Base-by-base conservation (phyloP, 2,113 vertebrate species). In the Halichoeres trimaculatus region DNA sequence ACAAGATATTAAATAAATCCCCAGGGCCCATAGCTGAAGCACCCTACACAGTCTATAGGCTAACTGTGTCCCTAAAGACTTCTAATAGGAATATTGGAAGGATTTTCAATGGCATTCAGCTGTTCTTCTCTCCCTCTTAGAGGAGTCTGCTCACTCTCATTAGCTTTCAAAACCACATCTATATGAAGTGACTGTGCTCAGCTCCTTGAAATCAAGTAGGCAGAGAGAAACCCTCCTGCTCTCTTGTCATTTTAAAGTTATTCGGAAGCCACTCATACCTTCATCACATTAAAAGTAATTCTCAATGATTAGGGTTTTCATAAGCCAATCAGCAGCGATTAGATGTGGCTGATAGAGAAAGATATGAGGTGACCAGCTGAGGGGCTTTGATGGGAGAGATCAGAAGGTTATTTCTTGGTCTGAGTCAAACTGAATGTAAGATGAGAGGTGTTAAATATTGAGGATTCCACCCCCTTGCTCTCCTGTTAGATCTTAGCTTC, bases 401-500 rank as follows among this genome's bases (percentile, higher is more conserved):
- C 84, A 88, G 77, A 90, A 85, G 85, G 72, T 84, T 83, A 85
- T 74, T 79, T 61, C 74, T 85, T n/a, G 1, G 63, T 69, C 68
- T 24, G 35, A 70, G 73, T 88, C 85, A 93, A 93, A 93, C 86
- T 76, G 88, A 93, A 91, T 90, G 68, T 9, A 30, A 45, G 51
- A 89, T 89, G 83, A 89, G 75, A 65, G 73, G 64, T 80, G 85
- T 89, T 81, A 87, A 90, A 91, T 85, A 90, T 89, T 85, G 77
- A 90, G 85, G 74, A 74, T 43, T 20, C 62, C 24, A 43, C 30
- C 30, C 17, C 2, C 16, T 8, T 14, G 14, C 43, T 26, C 40
- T 16, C 6, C 68, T 30, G 36, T 54, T 64, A 56, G 65, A 87
- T 72, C 70, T 62, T 47, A 59, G 40, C 68, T 51, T 67, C 36